A percentile compares a stretch with the other conserved stretches of the same genome.
Evolutionary conservation across 2,113 vertebrate genomes (phyloP).

Genomic region (Mus pahari): DNA sequence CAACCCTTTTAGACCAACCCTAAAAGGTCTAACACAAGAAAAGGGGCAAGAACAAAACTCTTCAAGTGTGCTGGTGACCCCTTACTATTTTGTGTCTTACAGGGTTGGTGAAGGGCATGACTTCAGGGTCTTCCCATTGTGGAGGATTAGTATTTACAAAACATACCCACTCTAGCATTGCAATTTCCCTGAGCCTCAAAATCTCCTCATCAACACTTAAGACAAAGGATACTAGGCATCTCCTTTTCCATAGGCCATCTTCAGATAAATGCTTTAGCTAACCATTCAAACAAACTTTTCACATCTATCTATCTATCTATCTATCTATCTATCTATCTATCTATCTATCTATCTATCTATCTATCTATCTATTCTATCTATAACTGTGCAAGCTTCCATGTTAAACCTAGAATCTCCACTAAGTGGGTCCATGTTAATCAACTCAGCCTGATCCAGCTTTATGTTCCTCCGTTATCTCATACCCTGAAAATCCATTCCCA

Average conservation of each 20-base stretch:
- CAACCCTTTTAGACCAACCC: no score
- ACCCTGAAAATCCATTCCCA: neutral
- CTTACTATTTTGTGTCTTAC: neutral
- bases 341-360: neutral
- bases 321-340: neutral
- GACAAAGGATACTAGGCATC: neutral
- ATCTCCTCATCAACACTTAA: neutral
- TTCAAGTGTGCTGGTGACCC: neutral
- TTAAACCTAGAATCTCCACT: neutral
- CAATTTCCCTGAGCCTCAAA: neutral
- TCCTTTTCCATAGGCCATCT: neutral
- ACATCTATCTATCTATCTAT: neutral
- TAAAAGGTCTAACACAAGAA: neutral
- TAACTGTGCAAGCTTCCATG: neutral
- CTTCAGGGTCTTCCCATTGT: neutral
- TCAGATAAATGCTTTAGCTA: neutral
- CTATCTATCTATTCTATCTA: neutral
- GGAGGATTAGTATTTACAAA: neutral
- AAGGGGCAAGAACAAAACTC: neutral
- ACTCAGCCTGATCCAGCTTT: neutral
- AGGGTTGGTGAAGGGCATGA: neutral
- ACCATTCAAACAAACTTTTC: neutral
- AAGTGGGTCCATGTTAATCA: neutral
- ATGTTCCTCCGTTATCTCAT: neutral
- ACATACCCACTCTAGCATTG: neutral